phyloP scores from a whole-genome alignment of 1,140 invertebrate genomes.

The Drosophila setifemur region DNA sequence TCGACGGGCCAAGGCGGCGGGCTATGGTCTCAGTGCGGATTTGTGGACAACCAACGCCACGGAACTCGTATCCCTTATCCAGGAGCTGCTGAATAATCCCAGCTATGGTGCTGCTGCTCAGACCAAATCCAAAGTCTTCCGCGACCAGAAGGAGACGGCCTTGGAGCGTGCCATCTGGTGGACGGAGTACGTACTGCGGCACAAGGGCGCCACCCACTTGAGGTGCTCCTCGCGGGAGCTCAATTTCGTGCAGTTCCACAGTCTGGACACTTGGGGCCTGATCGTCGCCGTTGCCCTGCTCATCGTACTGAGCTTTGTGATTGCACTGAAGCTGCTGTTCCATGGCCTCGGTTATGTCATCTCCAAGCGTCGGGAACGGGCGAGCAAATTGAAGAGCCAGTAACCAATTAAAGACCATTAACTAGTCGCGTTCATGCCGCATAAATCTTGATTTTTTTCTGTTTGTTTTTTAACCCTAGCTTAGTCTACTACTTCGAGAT shows the following conservation, averaged over 20 bases:
- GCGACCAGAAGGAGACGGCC: slow-evolving; percentile 85
- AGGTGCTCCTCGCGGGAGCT: slow-evolving; percentile 52
- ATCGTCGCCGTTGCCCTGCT: slow-evolving; percentile 7
- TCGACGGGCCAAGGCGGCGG: slow-evolving; percentile 82
- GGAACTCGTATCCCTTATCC: slow-evolving; percentile 16
- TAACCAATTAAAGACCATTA: slow-evolving; percentile 36
- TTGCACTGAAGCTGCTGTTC: slow-evolving; percentile 1
- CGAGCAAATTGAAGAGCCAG: slow-evolving; percentile 79
- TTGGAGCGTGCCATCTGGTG: slow-evolving; percentile 88
- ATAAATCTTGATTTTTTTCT: background rate
- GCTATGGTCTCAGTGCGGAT: slow-evolving; percentile 81
- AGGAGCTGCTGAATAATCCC: slow-evolving; percentile 41
- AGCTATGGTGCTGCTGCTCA: slow-evolving; percentile 39
- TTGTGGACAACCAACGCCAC: slow-evolving; percentile 35
- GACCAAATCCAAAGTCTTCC: slow-evolving; percentile 54
- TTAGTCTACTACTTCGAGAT: background rate
- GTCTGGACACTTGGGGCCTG: slow-evolving; percentile 82
- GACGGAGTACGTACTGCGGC: slow-evolving; percentile 86
- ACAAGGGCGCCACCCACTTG: slow-evolving; percentile 79
- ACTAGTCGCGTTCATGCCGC: slow-evolving; percentile 6
- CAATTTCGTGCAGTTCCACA: slow-evolving; percentile 82
- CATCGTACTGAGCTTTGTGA: background rate
- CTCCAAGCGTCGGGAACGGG: slow-evolving; percentile 63
- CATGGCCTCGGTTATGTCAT: slow-evolving; percentile 33
- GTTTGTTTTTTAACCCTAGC: background rate